phyloP scores from a whole-genome alignment of 2,797 vertebrate genomes.

The Pagetopsis macropterus region DNA sequence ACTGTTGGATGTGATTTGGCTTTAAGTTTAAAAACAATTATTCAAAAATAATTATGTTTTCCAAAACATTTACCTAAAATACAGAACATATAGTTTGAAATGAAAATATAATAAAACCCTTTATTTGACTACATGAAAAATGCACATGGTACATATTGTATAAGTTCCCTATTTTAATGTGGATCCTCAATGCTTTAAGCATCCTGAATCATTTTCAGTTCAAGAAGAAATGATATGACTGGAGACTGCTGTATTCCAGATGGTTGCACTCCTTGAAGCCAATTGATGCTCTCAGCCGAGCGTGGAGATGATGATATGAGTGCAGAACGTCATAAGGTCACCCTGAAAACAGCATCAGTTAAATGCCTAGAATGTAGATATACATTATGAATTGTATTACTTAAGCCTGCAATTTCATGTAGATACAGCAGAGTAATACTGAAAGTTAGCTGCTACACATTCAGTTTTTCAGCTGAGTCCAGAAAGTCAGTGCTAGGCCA shows the following conservation, averaged over 20 bases:
- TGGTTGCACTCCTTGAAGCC: conserved; percentile 47
- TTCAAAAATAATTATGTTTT: background rate
- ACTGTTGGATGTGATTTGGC: background rate
- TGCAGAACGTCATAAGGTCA: conserved; percentile 9
- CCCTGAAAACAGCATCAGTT: conserved; percentile 13
- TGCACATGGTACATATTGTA: background rate
- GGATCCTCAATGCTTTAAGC: conserved; percentile 24
- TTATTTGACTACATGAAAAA: background rate
- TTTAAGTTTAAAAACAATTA: background rate
- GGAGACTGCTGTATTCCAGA: conserved; percentile 40
- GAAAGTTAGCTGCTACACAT: background rate
- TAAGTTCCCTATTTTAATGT: background rate
- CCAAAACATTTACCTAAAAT: background rate
- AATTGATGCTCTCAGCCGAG: conserved; percentile 17
- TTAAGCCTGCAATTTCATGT: background rate
- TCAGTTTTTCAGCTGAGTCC: conserved; percentile 5
- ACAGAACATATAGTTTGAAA: background rate
- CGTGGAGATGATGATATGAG: conserved; percentile 7
- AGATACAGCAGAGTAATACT: background rate
- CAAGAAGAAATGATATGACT: conserved; percentile 15
- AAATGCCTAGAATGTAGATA: conserved; percentile 4
- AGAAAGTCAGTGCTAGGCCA: conserved; percentile 15
- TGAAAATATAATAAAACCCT: background rate
- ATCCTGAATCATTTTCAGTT: conserved; percentile 11
- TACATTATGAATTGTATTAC: background rate